phyloP scores from a whole-genome alignment of 2,888 invertebrate species.

The Rhamnusium bicolor region DNA sequence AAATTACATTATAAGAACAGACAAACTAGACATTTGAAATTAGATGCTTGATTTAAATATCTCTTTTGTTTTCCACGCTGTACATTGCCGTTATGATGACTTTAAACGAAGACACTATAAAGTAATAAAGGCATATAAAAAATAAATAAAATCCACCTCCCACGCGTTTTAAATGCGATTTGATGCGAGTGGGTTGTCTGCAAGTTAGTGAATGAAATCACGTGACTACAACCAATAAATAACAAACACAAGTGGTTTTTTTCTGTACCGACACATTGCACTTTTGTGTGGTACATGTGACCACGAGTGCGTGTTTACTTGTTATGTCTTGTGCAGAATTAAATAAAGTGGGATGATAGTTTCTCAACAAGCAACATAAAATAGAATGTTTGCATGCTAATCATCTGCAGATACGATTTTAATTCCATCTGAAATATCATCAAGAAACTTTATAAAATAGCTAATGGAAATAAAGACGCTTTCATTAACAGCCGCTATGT shows the following conservation, averaged over 20 bases:
- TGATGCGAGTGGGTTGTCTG: slow-evolving; percentile 26
- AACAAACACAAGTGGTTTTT: slow-evolving; percentile 37
- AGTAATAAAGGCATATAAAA: background rate
- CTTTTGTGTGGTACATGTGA: slow-evolving; percentile 30
- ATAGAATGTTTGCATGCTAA: slow-evolving; percentile 30
- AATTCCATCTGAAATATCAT: slow-evolving; percentile 25
- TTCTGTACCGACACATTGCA: slow-evolving; percentile 38
- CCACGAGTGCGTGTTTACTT: slow-evolving; percentile 21
- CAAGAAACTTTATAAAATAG: background rate
- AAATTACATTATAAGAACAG: no score
- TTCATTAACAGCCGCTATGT: slow-evolving; percentile 18
- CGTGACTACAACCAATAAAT: slow-evolving; percentile 42
- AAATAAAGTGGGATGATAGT: slow-evolving; percentile 29
- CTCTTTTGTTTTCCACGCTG: background rate
- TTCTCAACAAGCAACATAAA: slow-evolving; percentile 23
- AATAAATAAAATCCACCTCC: slow-evolving; percentile 13
- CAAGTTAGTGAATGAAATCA: slow-evolving; percentile 36
- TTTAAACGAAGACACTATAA: background rate
- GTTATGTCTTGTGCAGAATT: slow-evolving; percentile 15
- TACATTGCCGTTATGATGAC: background rate
- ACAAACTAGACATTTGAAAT: no score
- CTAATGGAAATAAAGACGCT: slow-evolving; percentile 34
- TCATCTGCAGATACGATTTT: slow-evolving; percentile 28
- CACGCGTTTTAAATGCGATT: slow-evolving; percentile 20
- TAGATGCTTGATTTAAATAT: no score